Percentiles rank a stretch among this genome's conserved stretches.
phyloP scores from a whole-genome alignment of 2,888 invertebrate genomes.

The Protonemura montana region DNA sequence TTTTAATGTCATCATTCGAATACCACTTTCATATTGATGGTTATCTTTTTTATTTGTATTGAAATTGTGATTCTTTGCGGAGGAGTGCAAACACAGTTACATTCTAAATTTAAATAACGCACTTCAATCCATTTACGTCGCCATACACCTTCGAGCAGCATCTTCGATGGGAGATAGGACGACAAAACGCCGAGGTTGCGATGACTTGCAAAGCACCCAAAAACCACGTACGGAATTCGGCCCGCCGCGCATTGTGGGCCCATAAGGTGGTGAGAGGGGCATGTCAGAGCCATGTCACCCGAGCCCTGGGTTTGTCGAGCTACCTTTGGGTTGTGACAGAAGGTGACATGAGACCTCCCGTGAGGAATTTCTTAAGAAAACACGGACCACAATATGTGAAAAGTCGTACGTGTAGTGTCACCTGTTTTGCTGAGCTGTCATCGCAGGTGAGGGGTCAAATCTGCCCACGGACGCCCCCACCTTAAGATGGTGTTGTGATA shows the following conservation, averaged over 20 bases:
- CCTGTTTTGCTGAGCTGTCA: constrained; percentile 46
- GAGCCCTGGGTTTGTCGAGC: not conserved
- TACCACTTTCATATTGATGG: not conserved
- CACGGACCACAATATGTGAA: not conserved
- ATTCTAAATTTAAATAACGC: not conserved
- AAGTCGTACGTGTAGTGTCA: constrained; percentile 38
- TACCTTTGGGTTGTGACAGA: not conserved
- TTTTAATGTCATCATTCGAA: not conserved
- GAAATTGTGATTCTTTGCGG: not conserved
- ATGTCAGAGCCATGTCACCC: constrained; percentile 15
- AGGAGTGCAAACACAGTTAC: not conserved
- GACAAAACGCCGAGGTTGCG: constrained; percentile 13
- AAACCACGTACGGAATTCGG: not conserved
- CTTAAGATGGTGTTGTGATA: not conserved
- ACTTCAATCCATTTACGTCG: constrained; percentile 19
- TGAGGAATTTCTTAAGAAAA: constrained; percentile 38
- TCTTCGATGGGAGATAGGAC: not conserved
- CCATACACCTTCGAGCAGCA: not conserved
- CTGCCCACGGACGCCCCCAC: not conserved
- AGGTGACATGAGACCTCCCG: constrained; percentile 36
- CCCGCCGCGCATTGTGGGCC: not conserved
- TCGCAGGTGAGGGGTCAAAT: constrained; percentile 34
- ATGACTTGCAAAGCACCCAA: constrained; percentile 29
- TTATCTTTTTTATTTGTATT: not conserved
- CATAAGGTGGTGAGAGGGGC: not conserved